Conservation (phyloP, 1,140 invertebrate genomes). For the Leucophenga varia region DNA sequence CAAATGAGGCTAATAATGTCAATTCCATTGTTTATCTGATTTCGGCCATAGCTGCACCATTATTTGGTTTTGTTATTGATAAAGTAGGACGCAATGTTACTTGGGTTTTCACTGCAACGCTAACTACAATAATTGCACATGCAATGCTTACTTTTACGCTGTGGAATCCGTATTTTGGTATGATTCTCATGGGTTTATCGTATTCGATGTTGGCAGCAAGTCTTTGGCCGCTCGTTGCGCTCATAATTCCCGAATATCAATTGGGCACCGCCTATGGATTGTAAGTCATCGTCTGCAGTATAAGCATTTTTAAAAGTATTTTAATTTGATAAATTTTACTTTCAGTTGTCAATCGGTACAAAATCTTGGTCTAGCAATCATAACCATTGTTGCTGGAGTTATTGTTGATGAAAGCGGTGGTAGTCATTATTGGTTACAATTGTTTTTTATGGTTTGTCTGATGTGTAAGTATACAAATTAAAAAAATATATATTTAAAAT, state of each 20-base stretch:
- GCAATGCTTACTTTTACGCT: constrained; percentile 82
- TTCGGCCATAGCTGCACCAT: constrained; percentile 84
- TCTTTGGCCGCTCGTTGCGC: constrained; percentile 91
- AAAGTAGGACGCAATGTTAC: constrained; percentile 85
- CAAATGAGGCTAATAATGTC: constrained; percentile 76
- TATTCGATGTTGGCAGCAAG: constrained; percentile 93
- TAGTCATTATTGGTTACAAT: constrained; percentile 89
- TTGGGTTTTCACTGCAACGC: constrained; percentile 83
- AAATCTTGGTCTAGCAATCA: constrained; percentile 89
- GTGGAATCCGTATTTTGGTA: constrained; percentile 81
- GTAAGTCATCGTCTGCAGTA: too few relatives aligned
- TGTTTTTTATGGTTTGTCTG: constrained; percentile 89
- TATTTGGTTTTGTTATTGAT: constrained; percentile 91
- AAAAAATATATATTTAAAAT: too few relatives aligned
- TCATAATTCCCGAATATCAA: constrained; percentile 90
- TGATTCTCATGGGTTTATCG: constrained; percentile 85
- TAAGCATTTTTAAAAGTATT: neutral
- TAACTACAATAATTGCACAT: constrained; percentile 78
- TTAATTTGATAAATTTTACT: neutral
- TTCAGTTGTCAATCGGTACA: constrained; percentile 85
- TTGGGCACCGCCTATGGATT: constrained; percentile 96
- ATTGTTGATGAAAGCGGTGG: constrained; percentile 77
- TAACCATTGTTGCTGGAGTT: constrained; percentile 79
- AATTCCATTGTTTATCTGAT: constrained; percentile 91
- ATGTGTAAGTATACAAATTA: constrained; percentile 54